Evolutionary conservation across 2,113 vertebrate species (phyloP), one percentile per base, ranked within the genome.

Genomic region (Heterocephalus glaber): DNA sequence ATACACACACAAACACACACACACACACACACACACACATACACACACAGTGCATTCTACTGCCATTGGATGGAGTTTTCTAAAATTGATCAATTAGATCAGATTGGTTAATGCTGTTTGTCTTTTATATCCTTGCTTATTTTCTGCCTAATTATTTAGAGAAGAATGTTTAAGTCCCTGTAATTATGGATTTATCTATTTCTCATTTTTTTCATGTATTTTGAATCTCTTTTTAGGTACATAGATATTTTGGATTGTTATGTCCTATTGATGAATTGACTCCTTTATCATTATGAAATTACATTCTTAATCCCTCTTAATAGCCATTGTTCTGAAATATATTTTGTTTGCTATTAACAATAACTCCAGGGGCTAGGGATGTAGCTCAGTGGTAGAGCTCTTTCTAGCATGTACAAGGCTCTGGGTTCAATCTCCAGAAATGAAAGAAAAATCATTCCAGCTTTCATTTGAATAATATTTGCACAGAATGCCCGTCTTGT

Each of bases 311-410:
- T 66, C 44, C 20, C 38, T 65, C 26, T 8, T 74, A 56, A 96
- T 38, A 83, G 68, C 65, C 12, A 44, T 65, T 89, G 13, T 63
- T 85, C 41, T 93, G 52, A 93, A 92, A 79, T 60, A 52, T 72
- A 38, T 19, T 89, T 70, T 93, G n/a, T 38, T 86, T 86, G 16
- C 16, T 58, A 22, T 86, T 89, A 89, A 72, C 49, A 90, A 81
- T 49, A 22, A 79, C 6, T 26, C 17, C 26, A 82, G 26, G 66
- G 66, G 66, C 35, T 68, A 6, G 35, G 35, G 35, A n/a, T 68
- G 16, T n/a, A 68, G 66, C 66, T 68, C 66, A 68, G 35, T 68
- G 7, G 35, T 68, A n/a, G 35, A 66, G 66, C 35, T 68, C 66
- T 68, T n/a, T n/a, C 66, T 68, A 8, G 16, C 17, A 68, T 8